These are phyloP conservation scores for Chrysocyon brachyurus DNA, from an alignment of 2,797 vertebrate species.

Conservation along the genomic window DNA sequence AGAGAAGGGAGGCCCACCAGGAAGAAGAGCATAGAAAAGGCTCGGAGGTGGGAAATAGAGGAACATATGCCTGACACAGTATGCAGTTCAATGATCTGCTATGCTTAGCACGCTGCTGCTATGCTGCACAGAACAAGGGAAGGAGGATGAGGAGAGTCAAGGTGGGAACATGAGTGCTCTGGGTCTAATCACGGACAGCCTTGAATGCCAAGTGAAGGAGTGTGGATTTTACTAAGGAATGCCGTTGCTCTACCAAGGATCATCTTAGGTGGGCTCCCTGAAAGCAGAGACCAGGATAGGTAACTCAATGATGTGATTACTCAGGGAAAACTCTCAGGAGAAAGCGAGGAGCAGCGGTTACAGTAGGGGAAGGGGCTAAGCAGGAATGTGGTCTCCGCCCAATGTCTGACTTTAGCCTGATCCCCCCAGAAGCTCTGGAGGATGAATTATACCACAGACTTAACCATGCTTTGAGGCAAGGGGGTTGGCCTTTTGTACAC, in stretches of 20 bases:
- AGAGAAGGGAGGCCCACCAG: not conserved
- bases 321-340: not conserved
- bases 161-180: not conserved
- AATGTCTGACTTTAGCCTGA: not conserved
- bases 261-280: not conserved
- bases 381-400: not conserved
- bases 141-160: not conserved
- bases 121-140: not conserved
- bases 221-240: not conserved
- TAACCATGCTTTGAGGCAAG: not conserved
- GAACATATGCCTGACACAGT: not conserved
- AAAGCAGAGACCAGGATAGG: not conserved
- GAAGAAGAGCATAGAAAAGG: not conserved
- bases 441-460: not conserved
- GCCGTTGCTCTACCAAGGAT: not conserved
- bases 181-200: not conserved
- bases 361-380: no score
- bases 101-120: not conserved
- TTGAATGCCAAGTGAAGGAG: not conserved
- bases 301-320: not conserved
- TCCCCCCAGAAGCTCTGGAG: not conserved
- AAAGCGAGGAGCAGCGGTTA: no score
- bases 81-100: not conserved
- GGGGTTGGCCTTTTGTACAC: not conserved
- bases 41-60: not conserved